Conservation (phyloP, 1,140 invertebrate genomes). For the Drosophila pseudoananassae region DNA sequence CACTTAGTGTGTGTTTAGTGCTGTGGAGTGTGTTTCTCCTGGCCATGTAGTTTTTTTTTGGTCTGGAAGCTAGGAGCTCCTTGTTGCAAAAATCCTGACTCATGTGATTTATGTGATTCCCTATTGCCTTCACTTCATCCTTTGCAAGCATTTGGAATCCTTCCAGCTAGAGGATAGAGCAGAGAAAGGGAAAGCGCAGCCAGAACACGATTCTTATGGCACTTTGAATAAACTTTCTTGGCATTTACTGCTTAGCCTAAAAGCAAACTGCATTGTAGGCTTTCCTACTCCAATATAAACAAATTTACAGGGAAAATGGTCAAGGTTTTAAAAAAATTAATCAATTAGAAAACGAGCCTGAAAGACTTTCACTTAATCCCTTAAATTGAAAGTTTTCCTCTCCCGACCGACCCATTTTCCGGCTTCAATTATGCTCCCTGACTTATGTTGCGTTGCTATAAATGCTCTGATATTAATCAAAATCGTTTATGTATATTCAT, state of each 20-base stretch:
- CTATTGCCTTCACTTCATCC: slow-evolving; percentile 11
- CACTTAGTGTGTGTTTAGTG: slow-evolving; percentile 81
- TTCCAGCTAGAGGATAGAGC: slow-evolving; percentile 8
- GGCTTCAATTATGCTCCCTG: slow-evolving; percentile 12
- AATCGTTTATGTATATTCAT: slow-evolving; percentile 54
- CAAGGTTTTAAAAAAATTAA: background rate
- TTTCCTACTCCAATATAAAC: slow-evolving; percentile 6
- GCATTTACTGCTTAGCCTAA: slow-evolving; percentile 67
- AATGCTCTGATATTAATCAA: slow-evolving; percentile 38
- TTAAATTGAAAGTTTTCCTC: background rate
- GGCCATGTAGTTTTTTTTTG: background rate
- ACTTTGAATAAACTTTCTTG: slow-evolving; percentile 76
- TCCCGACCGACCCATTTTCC: background rate
- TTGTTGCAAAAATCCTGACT: slow-evolving; percentile 54
- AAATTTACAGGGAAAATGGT: slow-evolving; percentile 6
- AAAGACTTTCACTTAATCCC: background rate
- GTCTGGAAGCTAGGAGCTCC: background rate
- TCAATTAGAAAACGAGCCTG: background rate
- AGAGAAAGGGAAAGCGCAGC: background rate
- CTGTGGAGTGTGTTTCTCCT: slow-evolving; percentile 36
- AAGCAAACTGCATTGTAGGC: slow-evolving; percentile 52
- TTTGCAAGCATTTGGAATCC: slow-evolving; percentile 34
- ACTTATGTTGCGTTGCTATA: background rate
- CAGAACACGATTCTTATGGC: slow-evolving; percentile 61
- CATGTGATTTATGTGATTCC: slow-evolving; percentile 73